Evolutionary conservation across 2,113 vertebrate genomes (phyloP).

Genomic region (Myrmecobius fasciatus): DNA sequence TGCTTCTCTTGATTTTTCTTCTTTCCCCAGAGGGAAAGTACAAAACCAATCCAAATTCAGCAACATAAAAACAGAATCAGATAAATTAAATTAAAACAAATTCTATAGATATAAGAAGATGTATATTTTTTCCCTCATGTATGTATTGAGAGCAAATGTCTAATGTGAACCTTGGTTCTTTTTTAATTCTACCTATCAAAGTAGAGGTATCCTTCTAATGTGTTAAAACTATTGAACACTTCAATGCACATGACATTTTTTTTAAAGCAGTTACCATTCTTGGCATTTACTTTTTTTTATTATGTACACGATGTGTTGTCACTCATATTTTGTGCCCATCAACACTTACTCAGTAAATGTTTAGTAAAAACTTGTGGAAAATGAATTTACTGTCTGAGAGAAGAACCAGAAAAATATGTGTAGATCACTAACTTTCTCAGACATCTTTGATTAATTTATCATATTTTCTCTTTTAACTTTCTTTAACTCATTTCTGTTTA

Average conservation of each 20-base stretch:
- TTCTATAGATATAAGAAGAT: neutral
- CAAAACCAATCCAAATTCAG: neutral
- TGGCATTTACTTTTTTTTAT: neutral
- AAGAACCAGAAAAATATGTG: no score
- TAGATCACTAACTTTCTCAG: no score
- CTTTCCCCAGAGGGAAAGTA: neutral
- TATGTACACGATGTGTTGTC: no score
- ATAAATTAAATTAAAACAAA: neutral
- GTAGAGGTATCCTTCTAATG: neutral
- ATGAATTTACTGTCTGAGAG: no score
- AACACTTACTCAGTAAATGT: no score
- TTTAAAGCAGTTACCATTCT: neutral
- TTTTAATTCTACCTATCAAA: neutral
- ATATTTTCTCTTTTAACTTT: slow-evolving; percentile 25
- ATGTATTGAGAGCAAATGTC: neutral
- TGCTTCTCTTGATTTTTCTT: neutral
- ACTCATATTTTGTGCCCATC: no score
- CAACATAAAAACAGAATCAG: neutral
- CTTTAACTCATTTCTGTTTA: no score
- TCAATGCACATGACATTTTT: neutral
- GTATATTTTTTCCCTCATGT: neutral
- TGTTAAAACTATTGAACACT: neutral
- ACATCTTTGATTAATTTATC: neutral
- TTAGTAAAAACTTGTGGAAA: no score
- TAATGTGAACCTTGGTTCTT: neutral